Evolutionary conservation across 2,797 vertebrate genomes (phyloP).

Genomic region (Falco biarmicus): DNA sequence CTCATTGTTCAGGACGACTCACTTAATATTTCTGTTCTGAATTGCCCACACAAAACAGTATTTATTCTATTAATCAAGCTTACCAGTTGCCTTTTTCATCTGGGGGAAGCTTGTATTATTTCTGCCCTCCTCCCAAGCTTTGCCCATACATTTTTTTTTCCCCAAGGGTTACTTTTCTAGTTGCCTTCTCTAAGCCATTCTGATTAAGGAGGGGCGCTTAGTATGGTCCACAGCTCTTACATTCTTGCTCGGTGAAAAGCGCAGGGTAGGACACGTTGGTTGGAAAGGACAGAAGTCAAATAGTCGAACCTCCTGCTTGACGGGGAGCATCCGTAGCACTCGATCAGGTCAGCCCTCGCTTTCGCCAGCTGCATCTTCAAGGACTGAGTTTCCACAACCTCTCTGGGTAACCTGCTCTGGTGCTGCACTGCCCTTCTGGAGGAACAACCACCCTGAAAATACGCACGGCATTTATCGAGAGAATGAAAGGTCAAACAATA

Average conservation of each 20-base stretch:
- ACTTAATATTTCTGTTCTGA: neutral
- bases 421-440: neutral
- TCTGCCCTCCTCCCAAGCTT: neutral
- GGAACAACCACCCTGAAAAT: neutral
- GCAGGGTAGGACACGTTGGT: neutral
- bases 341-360: neutral
- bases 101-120: neutral
- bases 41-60: neutral
- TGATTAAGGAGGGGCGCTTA: neutral
- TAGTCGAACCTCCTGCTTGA: neutral
- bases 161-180: neutral
- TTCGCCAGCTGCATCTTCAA: neutral
- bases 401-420: neutral
- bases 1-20: neutral
- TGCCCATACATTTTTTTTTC: rapidly evolving
- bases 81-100: neutral
- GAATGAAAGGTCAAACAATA: neutral
- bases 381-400: neutral
- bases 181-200: neutral
- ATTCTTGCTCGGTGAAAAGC: neutral
- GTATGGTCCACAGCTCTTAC: neutral
- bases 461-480: neutral
- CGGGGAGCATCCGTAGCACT: neutral
- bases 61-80: neutral
- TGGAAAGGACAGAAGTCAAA: neutral